These are phyloP conservation scores for Delphinus delphis DNA, from an alignment of 2,113 vertebrate genomes.

Conservation along the genomic window DNA sequence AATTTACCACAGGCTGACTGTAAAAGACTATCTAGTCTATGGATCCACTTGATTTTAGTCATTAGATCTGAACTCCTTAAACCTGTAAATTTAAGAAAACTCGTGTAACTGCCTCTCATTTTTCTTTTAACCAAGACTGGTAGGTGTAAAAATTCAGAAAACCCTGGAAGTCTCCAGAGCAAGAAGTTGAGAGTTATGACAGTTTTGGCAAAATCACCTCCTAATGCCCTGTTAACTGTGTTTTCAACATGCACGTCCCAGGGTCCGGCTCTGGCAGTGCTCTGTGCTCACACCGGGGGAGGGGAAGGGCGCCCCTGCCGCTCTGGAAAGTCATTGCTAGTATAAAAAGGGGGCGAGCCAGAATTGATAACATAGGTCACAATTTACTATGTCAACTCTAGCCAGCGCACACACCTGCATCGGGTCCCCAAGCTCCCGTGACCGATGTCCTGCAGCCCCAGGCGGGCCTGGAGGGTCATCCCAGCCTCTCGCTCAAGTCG, in stretches of 20 bases:
- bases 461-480: neutral
- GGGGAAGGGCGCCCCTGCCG: neutral
- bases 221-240: conserved; percentile 13
- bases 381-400: neutral
- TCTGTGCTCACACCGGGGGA: neutral
- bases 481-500: neutral
- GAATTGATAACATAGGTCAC: neutral
- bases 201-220: conserved; percentile 70
- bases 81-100: conserved; percentile 23
- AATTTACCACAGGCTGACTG: conserved; percentile 32
- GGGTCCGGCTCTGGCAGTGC: neutral
- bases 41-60: conserved; percentile 23
- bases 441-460: neutral
- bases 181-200: conserved; percentile 62
- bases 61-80: conserved; percentile 28
- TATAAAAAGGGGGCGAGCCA: neutral
- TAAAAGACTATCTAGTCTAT: neutral
- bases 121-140: conserved; percentile 26
- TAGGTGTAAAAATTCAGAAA: conserved; percentile 57
- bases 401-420: neutral
- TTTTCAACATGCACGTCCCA: accelerated
- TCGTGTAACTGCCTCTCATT: neutral
- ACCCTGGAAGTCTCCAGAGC: conserved; percentile 40
- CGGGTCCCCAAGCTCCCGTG: neutral
- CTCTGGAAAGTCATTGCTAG: conserved; percentile 59